These are phyloP conservation scores for Pelusios castaneus DNA, from an alignment of 2,113 vertebrate species.

Conservation along the genomic window DNA sequence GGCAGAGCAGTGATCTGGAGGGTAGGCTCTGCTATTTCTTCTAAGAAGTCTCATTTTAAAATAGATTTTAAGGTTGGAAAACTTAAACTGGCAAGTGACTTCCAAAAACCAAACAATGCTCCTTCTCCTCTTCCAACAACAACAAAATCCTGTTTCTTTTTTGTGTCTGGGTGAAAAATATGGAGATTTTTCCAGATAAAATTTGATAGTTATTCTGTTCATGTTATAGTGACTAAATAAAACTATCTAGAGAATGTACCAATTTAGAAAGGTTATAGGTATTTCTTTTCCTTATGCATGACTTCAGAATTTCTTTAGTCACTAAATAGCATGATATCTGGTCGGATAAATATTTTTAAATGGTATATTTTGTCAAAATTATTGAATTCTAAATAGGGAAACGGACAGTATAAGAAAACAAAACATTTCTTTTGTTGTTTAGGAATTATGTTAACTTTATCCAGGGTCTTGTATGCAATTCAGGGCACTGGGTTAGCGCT, in stretches of 20 bases:
- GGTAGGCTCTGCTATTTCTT: background rate
- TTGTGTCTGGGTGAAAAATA: background rate
- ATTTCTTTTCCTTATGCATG: background rate
- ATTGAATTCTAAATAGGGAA: background rate
- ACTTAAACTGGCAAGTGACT: background rate
- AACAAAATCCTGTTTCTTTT: background rate
- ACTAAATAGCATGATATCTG: background rate
- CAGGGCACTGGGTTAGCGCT: background rate
- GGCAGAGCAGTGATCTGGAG: constrained; percentile 1
- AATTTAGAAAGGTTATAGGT: background rate
- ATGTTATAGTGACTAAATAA: too few relatives aligned
- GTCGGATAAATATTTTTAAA: background rate
- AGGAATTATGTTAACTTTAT: background rate
- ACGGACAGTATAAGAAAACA: background rate
- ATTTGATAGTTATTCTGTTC: too few relatives aligned
- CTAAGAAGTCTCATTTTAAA: background rate
- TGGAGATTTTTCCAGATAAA: background rate
- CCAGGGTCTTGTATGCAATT: background rate
- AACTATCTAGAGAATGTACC: background rate
- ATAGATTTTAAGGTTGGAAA: background rate
- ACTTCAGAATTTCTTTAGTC: background rate
- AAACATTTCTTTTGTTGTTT: background rate
- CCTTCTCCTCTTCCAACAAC: too few relatives aligned
- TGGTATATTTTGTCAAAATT: background rate
- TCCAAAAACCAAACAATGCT: background rate